phyloP scores from a whole-genome alignment of 2,797 vertebrate species.

The Rhinophrynus dorsalis region DNA sequence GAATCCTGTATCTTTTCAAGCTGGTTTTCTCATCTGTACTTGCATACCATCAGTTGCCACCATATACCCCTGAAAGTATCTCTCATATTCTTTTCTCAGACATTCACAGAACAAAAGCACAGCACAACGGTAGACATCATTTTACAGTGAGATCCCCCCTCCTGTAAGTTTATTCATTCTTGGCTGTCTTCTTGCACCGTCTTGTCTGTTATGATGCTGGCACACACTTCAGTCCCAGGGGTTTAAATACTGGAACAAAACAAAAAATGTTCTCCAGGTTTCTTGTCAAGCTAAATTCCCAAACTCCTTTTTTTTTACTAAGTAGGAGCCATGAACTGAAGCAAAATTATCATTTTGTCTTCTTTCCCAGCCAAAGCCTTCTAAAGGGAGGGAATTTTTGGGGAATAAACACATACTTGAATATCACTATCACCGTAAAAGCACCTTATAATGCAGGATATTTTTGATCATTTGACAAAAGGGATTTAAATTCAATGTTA shows the following conservation, averaged over 20 bases:
- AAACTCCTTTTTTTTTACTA: slow-evolving; percentile 63
- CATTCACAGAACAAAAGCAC: too few species aligned
- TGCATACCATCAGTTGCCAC: too few species aligned
- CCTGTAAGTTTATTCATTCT: slow-evolving; percentile 56
- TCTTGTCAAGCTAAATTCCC: slow-evolving; percentile 62
- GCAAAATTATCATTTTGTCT: slow-evolving; percentile 65
- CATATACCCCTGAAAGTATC: too few species aligned
- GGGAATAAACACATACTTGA: slow-evolving; percentile 45
- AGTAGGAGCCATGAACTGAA: slow-evolving; percentile 63
- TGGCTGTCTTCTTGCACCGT: slow-evolving; percentile 55
- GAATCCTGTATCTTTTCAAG: too few species aligned
- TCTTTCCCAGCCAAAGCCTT: slow-evolving; percentile 59
- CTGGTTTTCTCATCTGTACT: too few species aligned
- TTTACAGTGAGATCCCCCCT: slow-evolving; percentile 44
- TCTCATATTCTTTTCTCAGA: too few species aligned
- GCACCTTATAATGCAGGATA: slow-evolving; percentile 52
- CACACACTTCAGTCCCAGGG: slow-evolving; percentile 53
- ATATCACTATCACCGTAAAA: slow-evolving; percentile 48
- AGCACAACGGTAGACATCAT: neutral
- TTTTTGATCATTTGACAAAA: slow-evolving; percentile 40
- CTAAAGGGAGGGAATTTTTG: slow-evolving; percentile 46
- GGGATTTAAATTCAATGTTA: slow-evolving; percentile 5
- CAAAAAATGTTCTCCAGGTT: slow-evolving; percentile 63
- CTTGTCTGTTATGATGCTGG: slow-evolving; percentile 66
- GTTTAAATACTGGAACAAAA: slow-evolving; percentile 57